Evolutionary conservation across 2,797 vertebrate species (phyloP).

Genomic region (Sebastes hubbsi): DNA sequence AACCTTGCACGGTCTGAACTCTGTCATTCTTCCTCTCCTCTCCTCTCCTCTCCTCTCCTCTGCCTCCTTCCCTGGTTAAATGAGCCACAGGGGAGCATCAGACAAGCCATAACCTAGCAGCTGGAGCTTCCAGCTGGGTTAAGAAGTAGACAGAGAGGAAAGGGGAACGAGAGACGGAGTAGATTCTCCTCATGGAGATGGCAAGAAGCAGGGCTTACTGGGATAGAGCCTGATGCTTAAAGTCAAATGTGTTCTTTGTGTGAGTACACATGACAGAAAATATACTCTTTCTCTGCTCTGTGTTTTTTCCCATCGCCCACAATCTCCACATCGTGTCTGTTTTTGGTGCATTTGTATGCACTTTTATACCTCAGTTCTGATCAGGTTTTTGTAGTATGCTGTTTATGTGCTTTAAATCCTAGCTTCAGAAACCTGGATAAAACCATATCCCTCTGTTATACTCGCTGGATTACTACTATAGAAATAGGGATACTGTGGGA

Average conservation of each 20-base stretch:
- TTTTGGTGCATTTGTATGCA: neutral
- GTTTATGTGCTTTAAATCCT: neutral
- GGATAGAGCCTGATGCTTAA: slow-evolving; percentile 10
- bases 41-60: slow-evolving; percentile 23
- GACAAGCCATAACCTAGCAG: slow-evolving; percentile 70
- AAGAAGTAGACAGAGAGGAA: slow-evolving; percentile 33
- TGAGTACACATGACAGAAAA: neutral
- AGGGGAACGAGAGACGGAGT: slow-evolving; percentile 8
- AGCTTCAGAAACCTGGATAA: neutral
- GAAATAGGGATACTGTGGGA: neutral
- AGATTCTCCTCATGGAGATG: slow-evolving; percentile 35
- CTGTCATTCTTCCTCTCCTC: neutral
- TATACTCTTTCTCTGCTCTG: neutral
- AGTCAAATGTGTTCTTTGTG: slow-evolving; percentile 30
- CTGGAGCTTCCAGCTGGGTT: slow-evolving; percentile 75
- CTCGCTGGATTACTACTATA: neutral
- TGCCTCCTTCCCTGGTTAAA: slow-evolving; percentile 61
- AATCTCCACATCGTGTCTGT: neutral
- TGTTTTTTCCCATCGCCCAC: neutral
- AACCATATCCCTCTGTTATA: neutral
- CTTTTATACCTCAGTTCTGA: neutral
- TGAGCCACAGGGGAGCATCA: slow-evolving; percentile 73
- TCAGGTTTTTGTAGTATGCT: neutral
- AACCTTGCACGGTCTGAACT: neutral
- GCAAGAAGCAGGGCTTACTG: slow-evolving; percentile 13